Percentiles rank a stretch among this genome's conserved stretches.
Conservation (phyloP, 1,140 invertebrate genomes). For the Neodiprion fabricii region DNA sequence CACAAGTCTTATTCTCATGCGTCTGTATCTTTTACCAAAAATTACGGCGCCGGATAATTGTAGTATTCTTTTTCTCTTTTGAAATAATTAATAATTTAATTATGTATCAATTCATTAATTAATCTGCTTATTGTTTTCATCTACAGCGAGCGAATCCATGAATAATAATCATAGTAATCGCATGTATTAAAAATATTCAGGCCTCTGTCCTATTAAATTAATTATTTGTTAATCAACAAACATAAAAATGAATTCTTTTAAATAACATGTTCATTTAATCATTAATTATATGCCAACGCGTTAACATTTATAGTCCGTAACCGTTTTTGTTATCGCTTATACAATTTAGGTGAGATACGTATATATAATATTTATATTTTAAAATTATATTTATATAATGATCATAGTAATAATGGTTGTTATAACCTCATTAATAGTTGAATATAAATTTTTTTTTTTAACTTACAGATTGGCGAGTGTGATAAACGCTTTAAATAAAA, state of each 20-base stretch:
- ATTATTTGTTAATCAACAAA: slow-evolving; percentile 49
- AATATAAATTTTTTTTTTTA: background rate
- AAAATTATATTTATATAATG: background rate
- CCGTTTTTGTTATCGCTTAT: background rate
- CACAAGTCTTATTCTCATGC: no score
- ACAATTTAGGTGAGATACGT: background rate
- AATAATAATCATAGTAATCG: background rate
- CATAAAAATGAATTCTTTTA: slow-evolving; percentile 51
- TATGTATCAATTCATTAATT: no score
- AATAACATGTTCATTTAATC: slow-evolving; percentile 46
- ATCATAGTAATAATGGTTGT: background rate
- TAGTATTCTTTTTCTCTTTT: no score
- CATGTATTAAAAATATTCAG: slow-evolving; percentile 47
- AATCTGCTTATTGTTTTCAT: no score
- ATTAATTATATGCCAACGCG: slow-evolving; percentile 11
- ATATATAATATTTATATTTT: background rate
- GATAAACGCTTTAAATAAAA: background rate
- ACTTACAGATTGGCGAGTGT: background rate
- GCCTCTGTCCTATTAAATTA: slow-evolving; percentile 41
- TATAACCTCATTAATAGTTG: no score
- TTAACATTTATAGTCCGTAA: slow-evolving; percentile 5
- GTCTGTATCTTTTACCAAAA: no score
- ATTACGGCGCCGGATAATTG: no score
- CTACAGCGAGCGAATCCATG: no score
- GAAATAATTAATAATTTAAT: no score